Evolutionary conservation across 2,113 vertebrate genomes (phyloP), one percentile per base, ranked within the genome.

Genomic region (Pterocles orientalis): DNA sequence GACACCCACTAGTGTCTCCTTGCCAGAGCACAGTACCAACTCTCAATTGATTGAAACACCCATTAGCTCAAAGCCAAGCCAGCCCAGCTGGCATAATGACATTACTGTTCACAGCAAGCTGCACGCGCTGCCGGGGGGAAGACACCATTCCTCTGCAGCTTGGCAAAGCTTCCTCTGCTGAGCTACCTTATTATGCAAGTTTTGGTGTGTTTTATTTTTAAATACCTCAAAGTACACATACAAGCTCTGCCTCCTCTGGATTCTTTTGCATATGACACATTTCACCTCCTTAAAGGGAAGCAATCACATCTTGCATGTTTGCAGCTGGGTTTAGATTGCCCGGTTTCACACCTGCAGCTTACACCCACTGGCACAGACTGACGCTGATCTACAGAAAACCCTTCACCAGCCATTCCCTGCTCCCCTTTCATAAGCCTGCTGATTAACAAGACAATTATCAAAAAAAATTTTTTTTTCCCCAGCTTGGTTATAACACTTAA

Each of bases 221-320:
- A 56, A 39, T 12, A 28, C 51, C 28, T 18, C 0, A 26, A 54
- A 14, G 8, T 12, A 11, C 1, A 12, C 21, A 8, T 0, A 3
- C 8, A 7, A 13, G 39, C 33, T 14, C 66, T 11, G 29, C 0
- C 41, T 34, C 43, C 33, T 61, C 31, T 0, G 3, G 14, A 14
- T 7, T 6, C 76, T 45, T 36, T 14, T 5, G 25, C 48, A 10
- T 3, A 5, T 1, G n/a, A 36, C 14, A 23, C 64, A 11, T 9
- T 31, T 31, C 70, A 39, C 53, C 14, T 3, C 60, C 69, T 14
- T 2, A 2, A 39, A 36, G 81, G 24, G 28, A n/a, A 43, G 23
- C 1, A 0, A n/a, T 10, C 56, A 9, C 58, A 26, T 12, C 83
- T 3, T 2, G 7, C 23, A 1, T 0, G 33, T 0, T 20, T 36